Percentiles rank a stretch among this genome's conserved stretches.
Evolutionary conservation across 1,140 invertebrate genomes (phyloP).

Genomic region (Hycleus cichorii): DNA sequence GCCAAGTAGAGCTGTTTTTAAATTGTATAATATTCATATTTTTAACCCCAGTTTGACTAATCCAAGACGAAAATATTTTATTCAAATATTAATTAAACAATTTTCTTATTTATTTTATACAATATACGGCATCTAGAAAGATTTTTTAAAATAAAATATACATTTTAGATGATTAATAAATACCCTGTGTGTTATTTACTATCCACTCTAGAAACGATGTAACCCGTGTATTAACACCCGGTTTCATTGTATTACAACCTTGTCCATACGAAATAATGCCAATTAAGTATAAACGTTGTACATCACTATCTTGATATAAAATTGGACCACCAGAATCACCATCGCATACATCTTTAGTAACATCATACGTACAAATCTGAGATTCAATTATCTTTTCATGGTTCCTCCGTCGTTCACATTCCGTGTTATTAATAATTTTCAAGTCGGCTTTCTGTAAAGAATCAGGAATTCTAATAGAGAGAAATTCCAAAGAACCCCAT

Average conservation of each 20-base stretch:
- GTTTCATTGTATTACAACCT: conserved; percentile 43
- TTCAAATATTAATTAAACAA: no score
- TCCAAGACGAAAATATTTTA: no score
- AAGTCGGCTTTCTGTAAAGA: conserved; percentile 52
- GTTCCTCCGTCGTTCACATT: conserved; percentile 30
- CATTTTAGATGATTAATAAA: not conserved
- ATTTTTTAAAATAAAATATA: conserved; percentile 1
- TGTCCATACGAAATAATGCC: conserved; percentile 53
- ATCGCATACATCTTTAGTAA: conserved; percentile 59
- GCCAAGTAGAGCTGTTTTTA: no score
- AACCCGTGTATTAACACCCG: conserved; percentile 48
- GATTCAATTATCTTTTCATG: conserved; percentile 26
- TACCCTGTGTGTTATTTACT: conserved; percentile 23
- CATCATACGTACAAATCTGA: conserved; percentile 61
- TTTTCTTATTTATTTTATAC: conserved; percentile 13
- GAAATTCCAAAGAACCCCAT: conserved; percentile 54
- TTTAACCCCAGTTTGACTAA: no score
- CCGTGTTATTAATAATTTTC: conserved; percentile 45
- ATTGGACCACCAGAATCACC: conserved; percentile 64
- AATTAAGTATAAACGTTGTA: conserved; percentile 38
- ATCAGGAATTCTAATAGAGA: conserved; percentile 38
- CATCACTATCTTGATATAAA: conserved; percentile 47
- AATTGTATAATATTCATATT: no score
- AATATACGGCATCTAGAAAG: conserved; percentile 11
- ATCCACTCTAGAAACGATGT: conserved; percentile 50